Conservation (phyloP, 2,888 invertebrate species). For the Cartodere bifasciata region DNA sequence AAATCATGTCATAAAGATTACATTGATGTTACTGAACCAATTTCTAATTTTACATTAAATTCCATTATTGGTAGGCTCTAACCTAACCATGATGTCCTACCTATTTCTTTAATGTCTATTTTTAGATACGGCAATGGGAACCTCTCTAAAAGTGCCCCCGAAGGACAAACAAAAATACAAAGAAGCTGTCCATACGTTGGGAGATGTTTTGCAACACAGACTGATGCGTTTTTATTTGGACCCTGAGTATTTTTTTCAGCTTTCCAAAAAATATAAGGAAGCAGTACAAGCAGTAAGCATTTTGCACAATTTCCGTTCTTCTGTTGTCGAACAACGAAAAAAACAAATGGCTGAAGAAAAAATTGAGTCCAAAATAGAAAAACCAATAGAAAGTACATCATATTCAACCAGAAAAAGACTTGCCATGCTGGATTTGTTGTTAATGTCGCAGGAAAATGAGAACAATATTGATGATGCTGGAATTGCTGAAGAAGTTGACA, state of each 20-base stretch:
- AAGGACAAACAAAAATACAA: conserved; percentile 3
- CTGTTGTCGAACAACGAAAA: conserved; percentile 3
- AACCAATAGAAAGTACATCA: conserved; percentile 6
- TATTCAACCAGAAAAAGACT: conserved; percentile 33
- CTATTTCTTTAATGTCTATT: not conserved
- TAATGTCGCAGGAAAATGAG: conserved; percentile 37
- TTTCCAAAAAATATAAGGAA: not conserved
- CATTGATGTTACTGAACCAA: no score
- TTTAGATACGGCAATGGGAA: conserved; percentile 14
- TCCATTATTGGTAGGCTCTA: no score
- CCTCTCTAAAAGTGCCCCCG: conserved; percentile 6
- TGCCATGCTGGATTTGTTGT: conserved; percentile 43
- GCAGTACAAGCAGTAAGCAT: conserved; percentile 1
- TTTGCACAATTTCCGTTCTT: conserved; percentile 11
- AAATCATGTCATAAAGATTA: no score
- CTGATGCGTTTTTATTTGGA: no score
- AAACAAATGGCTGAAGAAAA: not conserved
- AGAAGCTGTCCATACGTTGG: conserved; percentile 4
- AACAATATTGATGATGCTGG: conserved; percentile 38
- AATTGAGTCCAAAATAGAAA: not conserved
- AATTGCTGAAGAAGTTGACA: no score
- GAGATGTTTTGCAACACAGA: no score
- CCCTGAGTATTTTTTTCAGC: no score
- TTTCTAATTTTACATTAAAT: no score
- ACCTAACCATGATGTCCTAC: no score